These are phyloP conservation scores for Muscicapa striata DNA, from an alignment of 2,797 vertebrate genomes.

Conservation along the genomic window DNA sequence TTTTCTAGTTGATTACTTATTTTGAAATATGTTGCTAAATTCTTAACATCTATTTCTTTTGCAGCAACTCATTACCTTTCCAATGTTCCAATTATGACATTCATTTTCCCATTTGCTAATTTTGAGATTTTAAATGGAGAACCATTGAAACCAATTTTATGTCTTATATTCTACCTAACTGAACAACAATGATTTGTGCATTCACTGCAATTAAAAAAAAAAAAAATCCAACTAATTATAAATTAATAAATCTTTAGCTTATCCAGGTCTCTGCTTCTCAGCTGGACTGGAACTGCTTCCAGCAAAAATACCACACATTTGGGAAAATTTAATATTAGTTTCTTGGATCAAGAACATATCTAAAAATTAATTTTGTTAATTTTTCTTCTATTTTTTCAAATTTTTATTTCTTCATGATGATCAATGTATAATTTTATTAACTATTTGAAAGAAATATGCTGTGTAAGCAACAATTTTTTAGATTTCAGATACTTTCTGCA, in stretches of 20 bases:
- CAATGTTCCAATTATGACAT: background rate
- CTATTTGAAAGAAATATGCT: background rate
- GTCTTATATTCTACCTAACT: background rate
- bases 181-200: background rate
- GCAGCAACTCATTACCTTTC: background rate
- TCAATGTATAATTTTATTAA: background rate
- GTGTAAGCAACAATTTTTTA: background rate
- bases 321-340: background rate
- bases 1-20: background rate
- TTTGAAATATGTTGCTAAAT: background rate
- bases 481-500: background rate
- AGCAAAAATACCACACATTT: background rate
- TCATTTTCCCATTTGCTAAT: background rate
- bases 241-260: background rate
- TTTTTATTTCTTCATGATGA: background rate
- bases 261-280: background rate
- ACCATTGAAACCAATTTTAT: background rate
- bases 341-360: background rate
- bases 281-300: background rate
- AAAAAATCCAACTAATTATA: background rate
- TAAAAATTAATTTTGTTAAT: background rate
- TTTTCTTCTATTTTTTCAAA: background rate
- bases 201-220: background rate
- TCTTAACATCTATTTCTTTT: background rate
- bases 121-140: conserved; percentile 1